Percentiles rank a stretch among this genome's conserved stretches.
phyloP scores from a whole-genome alignment of 2,113 vertebrate species.

The Tragelaphus imberbis region DNA sequence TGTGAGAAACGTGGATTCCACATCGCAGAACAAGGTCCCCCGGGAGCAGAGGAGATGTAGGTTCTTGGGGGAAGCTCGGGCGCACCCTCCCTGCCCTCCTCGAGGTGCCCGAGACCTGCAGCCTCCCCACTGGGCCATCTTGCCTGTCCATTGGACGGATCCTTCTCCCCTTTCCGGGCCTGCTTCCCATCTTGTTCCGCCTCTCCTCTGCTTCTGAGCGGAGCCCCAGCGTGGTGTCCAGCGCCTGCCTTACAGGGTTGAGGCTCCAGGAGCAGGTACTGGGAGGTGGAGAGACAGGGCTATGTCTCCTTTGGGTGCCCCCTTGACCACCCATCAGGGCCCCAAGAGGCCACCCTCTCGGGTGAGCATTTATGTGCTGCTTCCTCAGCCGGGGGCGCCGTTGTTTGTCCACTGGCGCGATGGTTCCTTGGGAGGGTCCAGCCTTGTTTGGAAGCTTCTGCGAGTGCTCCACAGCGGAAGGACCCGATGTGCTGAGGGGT shows the following conservation, averaged over 20 bases:
- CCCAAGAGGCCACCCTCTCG: not conserved
- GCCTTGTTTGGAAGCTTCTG: not conserved
- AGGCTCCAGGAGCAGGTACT: not conserved
- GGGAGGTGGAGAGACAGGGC: not conserved
- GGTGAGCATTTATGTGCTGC: not conserved
- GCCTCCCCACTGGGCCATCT: not conserved
- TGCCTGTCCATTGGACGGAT: not conserved
- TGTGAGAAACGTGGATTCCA: not conserved
- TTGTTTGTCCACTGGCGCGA: not conserved
- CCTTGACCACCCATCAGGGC: not conserved
- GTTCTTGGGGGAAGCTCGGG: not conserved
- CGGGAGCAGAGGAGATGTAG: not conserved
- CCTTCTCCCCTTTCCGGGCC: not conserved
- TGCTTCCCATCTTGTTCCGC: accelerated
- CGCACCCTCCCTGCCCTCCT: not conserved
- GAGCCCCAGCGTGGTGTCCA: not conserved
- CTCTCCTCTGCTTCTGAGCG: not conserved
- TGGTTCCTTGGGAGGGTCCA: not conserved
- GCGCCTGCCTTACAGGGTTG: not conserved
- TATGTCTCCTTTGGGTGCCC: not conserved
- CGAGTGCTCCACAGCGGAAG: not conserved
- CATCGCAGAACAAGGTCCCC: not conserved
- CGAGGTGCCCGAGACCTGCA: accelerated
- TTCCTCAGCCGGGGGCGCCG: not conserved
- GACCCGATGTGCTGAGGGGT: not conserved